phyloP scores from a whole-genome alignment of 2,888 invertebrate species.

The Megalurothrips usitatus region DNA sequence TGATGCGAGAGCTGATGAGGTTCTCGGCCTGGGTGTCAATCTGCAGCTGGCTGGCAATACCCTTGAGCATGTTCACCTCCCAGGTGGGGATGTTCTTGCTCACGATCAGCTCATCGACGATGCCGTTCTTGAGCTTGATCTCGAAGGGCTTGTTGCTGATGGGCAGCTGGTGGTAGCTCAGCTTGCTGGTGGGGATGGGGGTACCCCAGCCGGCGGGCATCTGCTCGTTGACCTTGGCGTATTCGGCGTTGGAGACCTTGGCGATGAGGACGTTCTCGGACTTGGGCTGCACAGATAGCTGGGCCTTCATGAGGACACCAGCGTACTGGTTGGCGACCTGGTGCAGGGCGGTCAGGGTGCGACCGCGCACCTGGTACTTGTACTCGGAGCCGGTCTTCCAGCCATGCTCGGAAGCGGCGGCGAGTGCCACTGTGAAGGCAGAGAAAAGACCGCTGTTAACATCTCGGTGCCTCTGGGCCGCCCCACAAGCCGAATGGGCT shows the following conservation, averaged over 20 bases:
- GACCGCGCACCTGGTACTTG: conserved; percentile 53
- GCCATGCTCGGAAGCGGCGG: conserved; percentile 43
- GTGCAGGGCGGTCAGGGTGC: conserved; percentile 55
- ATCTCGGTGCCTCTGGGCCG: too few relatives aligned
- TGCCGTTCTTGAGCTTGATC: conserved; percentile 57
- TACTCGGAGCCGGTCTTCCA: conserved; percentile 59
- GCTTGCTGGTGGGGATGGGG: conserved; percentile 48
- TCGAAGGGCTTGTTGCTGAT: conserved; percentile 58
- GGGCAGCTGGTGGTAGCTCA: conserved; percentile 54
- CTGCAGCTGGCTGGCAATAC: conserved; percentile 64
- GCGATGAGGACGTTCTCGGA: conserved; percentile 48
- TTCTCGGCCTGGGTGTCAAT: conserved; percentile 59
- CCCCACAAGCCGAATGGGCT: too few relatives aligned
- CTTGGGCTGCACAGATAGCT: conserved; percentile 53
- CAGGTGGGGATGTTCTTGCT: conserved; percentile 54
- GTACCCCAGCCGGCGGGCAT: conserved; percentile 52
- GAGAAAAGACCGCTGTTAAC: conserved; percentile 43
- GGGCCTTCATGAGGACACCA: conserved; percentile 54
- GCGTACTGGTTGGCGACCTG: conserved; percentile 53
- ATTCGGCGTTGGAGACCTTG: conserved; percentile 51
- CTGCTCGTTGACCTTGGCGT: conserved; percentile 53
- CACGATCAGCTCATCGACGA: conserved; percentile 56
- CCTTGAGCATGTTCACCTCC: conserved; percentile 65
- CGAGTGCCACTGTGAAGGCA: conserved; percentile 13
- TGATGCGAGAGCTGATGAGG: conserved; percentile 48